Conservation (phyloP, 2,113 vertebrate species). For the Ophiodon elongatus region DNA sequence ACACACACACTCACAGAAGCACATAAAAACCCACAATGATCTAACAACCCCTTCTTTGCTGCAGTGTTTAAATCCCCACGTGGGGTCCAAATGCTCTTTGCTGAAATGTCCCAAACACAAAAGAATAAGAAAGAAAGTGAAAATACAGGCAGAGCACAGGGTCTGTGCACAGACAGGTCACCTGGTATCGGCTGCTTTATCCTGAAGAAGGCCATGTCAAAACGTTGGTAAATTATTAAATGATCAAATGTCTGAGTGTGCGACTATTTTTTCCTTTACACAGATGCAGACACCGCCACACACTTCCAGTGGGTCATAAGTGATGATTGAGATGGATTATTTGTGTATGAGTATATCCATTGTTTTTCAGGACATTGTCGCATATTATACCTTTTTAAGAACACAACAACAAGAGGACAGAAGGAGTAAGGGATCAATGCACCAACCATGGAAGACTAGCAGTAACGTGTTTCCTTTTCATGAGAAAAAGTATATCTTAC, state of each 20-base stretch:
- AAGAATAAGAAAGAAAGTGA: neutral
- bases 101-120: neutral
- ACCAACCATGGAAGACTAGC: neutral
- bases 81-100: neutral
- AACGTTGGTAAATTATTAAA: too few relatives aligned
- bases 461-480: neutral
- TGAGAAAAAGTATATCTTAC: neutral
- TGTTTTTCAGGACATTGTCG: too few relatives aligned
- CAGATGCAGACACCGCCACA: neutral
- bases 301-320: neutral
- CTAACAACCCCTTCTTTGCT: neutral
- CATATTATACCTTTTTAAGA: too few relatives aligned
- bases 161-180: neutral
- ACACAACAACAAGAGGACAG: neutral
- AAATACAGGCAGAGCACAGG: neutral
- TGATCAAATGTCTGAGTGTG: neutral
- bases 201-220: neutral
- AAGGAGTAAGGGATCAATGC: neutral
- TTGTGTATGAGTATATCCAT: too few relatives aligned
- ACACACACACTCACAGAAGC: neutral
- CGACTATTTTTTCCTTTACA: too few relatives aligned
- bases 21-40: neutral
- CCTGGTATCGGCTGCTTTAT: neutral
- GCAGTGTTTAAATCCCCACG: neutral
- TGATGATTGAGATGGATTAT: neutral